These are phyloP conservation scores for Villa cingulata DNA, from an alignment of 2,888 invertebrate genomes.

Conservation along the genomic window DNA sequence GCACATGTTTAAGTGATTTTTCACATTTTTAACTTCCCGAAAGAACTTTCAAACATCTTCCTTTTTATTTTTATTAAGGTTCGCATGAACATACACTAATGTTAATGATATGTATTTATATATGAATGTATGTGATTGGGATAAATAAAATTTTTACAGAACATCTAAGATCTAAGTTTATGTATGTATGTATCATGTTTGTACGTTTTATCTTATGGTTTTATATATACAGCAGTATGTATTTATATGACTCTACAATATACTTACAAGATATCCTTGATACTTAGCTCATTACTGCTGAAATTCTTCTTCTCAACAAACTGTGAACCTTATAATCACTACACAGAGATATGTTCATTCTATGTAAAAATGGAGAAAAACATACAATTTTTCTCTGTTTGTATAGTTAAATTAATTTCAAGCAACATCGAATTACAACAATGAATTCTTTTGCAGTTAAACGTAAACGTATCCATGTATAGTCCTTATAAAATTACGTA, in stretches of 20 bases:
- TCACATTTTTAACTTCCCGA: background rate
- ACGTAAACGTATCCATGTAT: too few species aligned
- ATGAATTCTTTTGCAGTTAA: background rate
- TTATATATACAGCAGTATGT: too few species aligned
- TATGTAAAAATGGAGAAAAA: too few species aligned
- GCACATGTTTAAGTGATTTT: background rate
- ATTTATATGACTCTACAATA: too few species aligned
- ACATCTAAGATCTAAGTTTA: too few species aligned
- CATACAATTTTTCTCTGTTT: too few species aligned
- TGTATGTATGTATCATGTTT: too few species aligned
- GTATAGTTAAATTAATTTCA: background rate
- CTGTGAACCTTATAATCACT: background rate
- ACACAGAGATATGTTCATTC: too few species aligned
- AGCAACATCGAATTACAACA: background rate
- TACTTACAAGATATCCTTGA: background rate
- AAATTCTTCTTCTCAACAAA: background rate
- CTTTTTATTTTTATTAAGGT: background rate
- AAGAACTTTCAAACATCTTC: background rate
- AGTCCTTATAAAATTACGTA: too few species aligned
- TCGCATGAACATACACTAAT: too few species aligned
- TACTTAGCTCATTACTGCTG: background rate
- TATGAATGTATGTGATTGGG: background rate
- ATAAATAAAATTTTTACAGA: too few species aligned
- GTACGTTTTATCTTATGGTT: too few species aligned
- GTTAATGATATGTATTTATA: background rate